Percentiles rank a stretch among this genome's conserved stretches.
Evolutionary conservation across 2,888 invertebrate genomes (phyloP).

Genomic region (Drosophila anomalata): DNA sequence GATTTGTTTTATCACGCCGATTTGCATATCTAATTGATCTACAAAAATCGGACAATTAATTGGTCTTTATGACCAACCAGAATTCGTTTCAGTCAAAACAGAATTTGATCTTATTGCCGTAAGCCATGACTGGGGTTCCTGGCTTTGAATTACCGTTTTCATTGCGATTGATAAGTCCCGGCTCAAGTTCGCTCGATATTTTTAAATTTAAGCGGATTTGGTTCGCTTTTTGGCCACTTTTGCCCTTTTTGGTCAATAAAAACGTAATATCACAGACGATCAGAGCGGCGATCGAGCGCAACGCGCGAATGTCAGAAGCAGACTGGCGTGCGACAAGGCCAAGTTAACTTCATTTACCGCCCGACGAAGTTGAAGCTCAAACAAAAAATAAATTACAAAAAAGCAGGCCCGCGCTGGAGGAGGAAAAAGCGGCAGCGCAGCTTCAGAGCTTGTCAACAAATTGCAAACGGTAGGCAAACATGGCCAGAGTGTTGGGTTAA

Average conservation of each 20-base stretch:
- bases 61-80: conserved; percentile 32
- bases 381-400: conserved; percentile 28
- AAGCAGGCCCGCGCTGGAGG: conserved; percentile 31
- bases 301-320: conserved; percentile 62
- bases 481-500: conserved; percentile 19
- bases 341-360: conserved; percentile 75
- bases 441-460: conserved; percentile 36
- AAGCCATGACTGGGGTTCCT: conserved; percentile 35
- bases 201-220: conserved; percentile 59
- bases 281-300: conserved; percentile 45
- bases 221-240: conserved; percentile 36
- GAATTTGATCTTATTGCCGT: conserved; percentile 15
- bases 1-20: conserved; percentile 22
- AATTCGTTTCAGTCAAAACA: conserved; percentile 39
- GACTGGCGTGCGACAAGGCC: conserved; percentile 77
- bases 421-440: conserved; percentile 35
- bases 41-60: conserved; percentile 40
- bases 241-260: conserved; percentile 25
- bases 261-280: conserved; percentile 43
- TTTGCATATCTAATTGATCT: conserved; percentile 55
- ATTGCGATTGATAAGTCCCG: conserved; percentile 53
- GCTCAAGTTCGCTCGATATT: conserved; percentile 53
- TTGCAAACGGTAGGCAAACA: conserved; percentile 46
- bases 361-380: conserved; percentile 42
- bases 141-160: conserved; percentile 69